Evolutionary conservation across 2,797 vertebrate species (phyloP).

Genomic region (Mionectes olivaceus): DNA sequence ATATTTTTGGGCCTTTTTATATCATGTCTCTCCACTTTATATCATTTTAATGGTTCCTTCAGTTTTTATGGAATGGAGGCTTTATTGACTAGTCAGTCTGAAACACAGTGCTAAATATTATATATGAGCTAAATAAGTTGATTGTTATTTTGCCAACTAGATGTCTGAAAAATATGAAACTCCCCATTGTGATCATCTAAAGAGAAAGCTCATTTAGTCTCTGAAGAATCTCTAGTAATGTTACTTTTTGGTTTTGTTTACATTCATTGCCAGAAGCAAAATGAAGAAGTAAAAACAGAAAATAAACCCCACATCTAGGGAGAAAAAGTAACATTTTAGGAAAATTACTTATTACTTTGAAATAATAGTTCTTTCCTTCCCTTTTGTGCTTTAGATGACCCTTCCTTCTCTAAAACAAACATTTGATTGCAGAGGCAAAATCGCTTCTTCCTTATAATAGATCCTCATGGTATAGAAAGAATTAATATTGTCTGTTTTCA

Average conservation of each 20-base stretch:
- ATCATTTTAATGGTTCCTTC: conserved; percentile 39
- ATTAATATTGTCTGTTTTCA: not conserved
- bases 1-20: not conserved
- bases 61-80: not conserved
- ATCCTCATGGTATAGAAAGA: not conserved
- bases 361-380: not conserved
- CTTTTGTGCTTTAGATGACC: not conserved
- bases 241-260: not conserved
- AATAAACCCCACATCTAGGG: not conserved
- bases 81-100: conserved; percentile 46
- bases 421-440: not conserved
- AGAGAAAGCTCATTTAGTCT: not conserved
- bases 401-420: not conserved
- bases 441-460: not conserved
- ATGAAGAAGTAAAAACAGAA: not conserved
- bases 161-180: not conserved
- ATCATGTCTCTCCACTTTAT: not conserved
- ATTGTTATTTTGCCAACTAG: conserved; percentile 27
- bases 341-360: not conserved
- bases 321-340: not conserved
- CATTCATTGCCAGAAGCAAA: not conserved
- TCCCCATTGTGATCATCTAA: not conserved
- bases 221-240: not conserved
- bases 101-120: conserved; percentile 39
- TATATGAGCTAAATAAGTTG: conserved; percentile 31